These are phyloP conservation scores for Poecilia picta DNA, from an alignment of 2,797 vertebrate genomes.

Conservation along the genomic window DNA sequence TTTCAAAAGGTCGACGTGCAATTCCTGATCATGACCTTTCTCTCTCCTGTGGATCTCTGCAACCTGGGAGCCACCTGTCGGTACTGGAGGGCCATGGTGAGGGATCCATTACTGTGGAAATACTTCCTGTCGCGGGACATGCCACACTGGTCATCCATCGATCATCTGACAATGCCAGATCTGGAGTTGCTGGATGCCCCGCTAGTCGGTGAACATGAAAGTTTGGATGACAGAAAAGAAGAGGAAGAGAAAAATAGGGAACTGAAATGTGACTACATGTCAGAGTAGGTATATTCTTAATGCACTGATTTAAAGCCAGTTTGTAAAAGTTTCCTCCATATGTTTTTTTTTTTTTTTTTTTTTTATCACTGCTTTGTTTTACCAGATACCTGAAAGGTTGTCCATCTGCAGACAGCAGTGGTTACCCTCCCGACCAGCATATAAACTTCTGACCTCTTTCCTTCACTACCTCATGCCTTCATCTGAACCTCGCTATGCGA, in stretches of 20 bases:
- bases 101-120: conserved; percentile 91
- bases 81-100: conserved; percentile 88
- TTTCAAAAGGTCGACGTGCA: conserved; percentile 86
- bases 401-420: conserved; percentile 83
- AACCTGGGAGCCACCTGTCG: conserved; percentile 85
- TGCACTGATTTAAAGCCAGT: background rate
- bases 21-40: conserved; percentile 88
- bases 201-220: conserved; percentile 56
- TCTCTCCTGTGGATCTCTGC: conserved; percentile 89
- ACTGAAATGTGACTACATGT: conserved; percentile 85
- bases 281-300: conserved; percentile 81
- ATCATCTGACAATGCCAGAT: conserved; percentile 88
- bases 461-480: conserved; percentile 86
- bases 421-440: conserved; percentile 78
- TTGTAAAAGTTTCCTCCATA: background rate
- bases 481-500: conserved; percentile 90
- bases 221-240: conserved; percentile 55
- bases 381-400: conserved; percentile 89
- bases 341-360: background rate
- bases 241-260: conserved; percentile 35
- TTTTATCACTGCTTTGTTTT: conserved; percentile 27
- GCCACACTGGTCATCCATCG: conserved; percentile 87
- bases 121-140: conserved; percentile 90
- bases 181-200: conserved; percentile 79
- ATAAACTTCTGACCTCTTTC: conserved; percentile 86